Conservation (phyloP, 2,888 invertebrate genomes). For the Hyposoter dolosus region DNA sequence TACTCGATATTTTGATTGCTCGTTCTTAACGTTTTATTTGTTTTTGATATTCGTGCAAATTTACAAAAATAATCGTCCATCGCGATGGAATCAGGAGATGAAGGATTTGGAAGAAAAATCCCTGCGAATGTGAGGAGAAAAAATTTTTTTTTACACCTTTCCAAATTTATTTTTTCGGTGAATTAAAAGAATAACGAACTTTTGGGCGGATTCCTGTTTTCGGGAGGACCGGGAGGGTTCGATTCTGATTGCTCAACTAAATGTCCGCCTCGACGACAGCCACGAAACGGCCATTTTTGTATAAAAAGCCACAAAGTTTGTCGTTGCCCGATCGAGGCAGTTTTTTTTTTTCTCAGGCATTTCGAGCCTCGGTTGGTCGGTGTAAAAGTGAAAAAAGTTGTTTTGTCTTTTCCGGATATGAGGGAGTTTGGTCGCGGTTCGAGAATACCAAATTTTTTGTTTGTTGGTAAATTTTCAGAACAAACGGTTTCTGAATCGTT, state of each 20-base stretch:
- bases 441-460: slow-evolving; percentile 58
- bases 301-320: slow-evolving; percentile 59
- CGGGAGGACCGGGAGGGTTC: slow-evolving; percentile 9
- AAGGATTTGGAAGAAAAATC: not conserved
- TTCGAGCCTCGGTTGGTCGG: slow-evolving; percentile 11
- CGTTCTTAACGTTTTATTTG: slow-evolving; percentile 2
- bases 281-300: slow-evolving; percentile 32
- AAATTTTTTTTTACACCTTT: not conserved
- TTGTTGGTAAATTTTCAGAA: slow-evolving; percentile 48
- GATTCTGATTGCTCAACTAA: slow-evolving; percentile 37
- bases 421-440: slow-evolving; percentile 29
- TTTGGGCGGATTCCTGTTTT: not conserved
- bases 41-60: not conserved
- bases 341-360: slow-evolving; percentile 20
- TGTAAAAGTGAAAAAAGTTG: slow-evolving; percentile 1
- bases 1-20: not conserved
- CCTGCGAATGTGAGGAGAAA: not conserved
- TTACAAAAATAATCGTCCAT: slow-evolving; percentile 6
- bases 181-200: not conserved
- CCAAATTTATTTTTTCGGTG: not conserved
- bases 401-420: not conserved
- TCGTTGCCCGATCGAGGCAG: slow-evolving; percentile 2
- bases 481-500: not conserved
- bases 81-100: not conserved
- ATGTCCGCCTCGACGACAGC: slow-evolving; percentile 55